Evolutionary conservation across 1,140 invertebrate species (phyloP), one percentile per base, ranked within the genome.

Genomic region (Zaprionus ornatus): DNA sequence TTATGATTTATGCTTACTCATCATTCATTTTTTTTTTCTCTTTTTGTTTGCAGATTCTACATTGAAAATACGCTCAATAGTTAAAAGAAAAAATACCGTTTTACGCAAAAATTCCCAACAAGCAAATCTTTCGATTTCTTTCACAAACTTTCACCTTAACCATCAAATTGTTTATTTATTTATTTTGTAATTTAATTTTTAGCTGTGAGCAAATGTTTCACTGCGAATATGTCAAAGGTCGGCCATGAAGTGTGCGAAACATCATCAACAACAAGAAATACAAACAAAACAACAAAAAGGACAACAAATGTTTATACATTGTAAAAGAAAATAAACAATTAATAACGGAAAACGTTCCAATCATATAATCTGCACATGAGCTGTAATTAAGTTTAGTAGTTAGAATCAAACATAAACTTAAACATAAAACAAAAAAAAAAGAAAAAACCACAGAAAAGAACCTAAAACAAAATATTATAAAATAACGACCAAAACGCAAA

Each of bases 151-250:
- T 67, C 35, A 37, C 42, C 32, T 50, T 13, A 23, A 25, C 50
- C 12, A 50, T 42, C 9, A 9, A 15, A 65, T 19, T 19, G 59
- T 5, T 23, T 62, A 56, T 65, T 78, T 57, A 42, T 40, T 56
- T 40, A 6, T 23, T 29, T 50, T 13, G 40, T 32, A 10, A 32
- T 15, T 29, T 59, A 25, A 35, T 65, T 32, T 48, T 65, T 82
- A 86, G 82, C 82, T 86, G 82, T 86, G 83, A 87, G 76, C 79
- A 50, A 87, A 86, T 79, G 77, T 84, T 75, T 84, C 81, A 90
- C 85, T 81, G 84, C 85, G 85, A 90, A 84, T 90, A 88, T 88
- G 85, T 88, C 84, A 88, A 90, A 88, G 85, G 85, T 90, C 84
- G 85, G 74, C 84, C 84, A 87, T 87, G 83, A 87, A 87, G 83